Conservation (phyloP, 2,888 invertebrate species). For the Eilema depressum region DNA sequence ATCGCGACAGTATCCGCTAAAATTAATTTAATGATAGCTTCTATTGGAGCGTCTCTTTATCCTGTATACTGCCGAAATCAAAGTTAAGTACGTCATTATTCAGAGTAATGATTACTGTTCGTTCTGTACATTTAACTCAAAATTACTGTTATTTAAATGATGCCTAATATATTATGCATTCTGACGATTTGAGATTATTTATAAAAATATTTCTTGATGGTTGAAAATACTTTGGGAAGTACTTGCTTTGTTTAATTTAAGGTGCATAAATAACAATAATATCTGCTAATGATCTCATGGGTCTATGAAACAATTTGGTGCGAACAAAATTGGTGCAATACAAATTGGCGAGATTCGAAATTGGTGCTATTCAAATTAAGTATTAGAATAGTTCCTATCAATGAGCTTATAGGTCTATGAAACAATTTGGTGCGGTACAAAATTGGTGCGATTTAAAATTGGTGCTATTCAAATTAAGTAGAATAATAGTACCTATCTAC, state of each 20-base stretch:
- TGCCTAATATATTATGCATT: background rate
- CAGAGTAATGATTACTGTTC: background rate
- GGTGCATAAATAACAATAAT: too few relatives aligned
- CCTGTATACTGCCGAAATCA: background rate
- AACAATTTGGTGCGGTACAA: too few relatives aligned
- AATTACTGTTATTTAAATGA: background rate
- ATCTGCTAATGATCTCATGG: background rate
- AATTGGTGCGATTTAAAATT: too few relatives aligned
- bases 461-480: too few relatives aligned
- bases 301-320: background rate
- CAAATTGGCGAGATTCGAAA: background rate
- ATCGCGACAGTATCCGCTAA: background rate
- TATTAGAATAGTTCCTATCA: too few relatives aligned
- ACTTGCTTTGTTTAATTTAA: background rate
- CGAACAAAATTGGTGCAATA: background rate
- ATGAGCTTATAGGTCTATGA: too few relatives aligned
- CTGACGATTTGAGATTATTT: background rate
- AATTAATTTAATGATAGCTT: constrained; percentile 1
- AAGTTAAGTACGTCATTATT: background rate
- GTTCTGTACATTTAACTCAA: constrained; percentile 2
- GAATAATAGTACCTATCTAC: too few relatives aligned
- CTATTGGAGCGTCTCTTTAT: background rate
- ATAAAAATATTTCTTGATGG: background rate
- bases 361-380: too few relatives aligned
- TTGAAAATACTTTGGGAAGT: background rate